Evolutionary conservation across 2,888 invertebrate genomes (phyloP), one percentile per base, ranked within the genome.

Genomic region (Mythimna ferrago): DNA sequence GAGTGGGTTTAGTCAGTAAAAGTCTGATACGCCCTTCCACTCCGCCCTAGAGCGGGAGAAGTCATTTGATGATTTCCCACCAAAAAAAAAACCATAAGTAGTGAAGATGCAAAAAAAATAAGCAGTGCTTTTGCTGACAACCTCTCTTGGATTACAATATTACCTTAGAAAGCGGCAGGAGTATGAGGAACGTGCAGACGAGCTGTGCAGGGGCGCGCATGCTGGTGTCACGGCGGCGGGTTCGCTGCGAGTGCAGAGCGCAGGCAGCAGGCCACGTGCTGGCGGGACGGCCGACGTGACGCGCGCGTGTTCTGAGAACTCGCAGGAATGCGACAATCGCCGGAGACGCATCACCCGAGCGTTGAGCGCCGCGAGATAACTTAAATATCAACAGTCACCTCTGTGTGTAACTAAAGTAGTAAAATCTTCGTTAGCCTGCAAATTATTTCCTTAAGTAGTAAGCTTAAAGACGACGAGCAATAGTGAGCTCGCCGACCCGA

Each of bases 281-380:
- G 56, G 5, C 16, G 16, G 11, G 54, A 21, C 38, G 9, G 14
- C 11, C 21, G 21, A 16, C 9, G 32, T 66, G 66, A 57, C 70
- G 70, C 48, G 5, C 48, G 26, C 2, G 16, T 2, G 11, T 10
- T 44, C n/a, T 51, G 26, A 38, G 67, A 48, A 58, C 57, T 58
- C 16, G 67, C 16, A n/a, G 67, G 68, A 71, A 71, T 71, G 71
- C 11, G 16, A 51, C 38, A 71, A 67, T 71, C 41, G 51, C 68
- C 51, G 68, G 58, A 57, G 21, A 51, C 67, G 48, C 21, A 19
- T 7, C 51, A n/a, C 51, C 19, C 32, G 35, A 14, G 14, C 11
- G 6, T 2, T 2, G 56, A 56, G 26, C 21, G 38, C 11, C n/a
- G 2, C 35, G n/a, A 58, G 6, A n/a, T 35, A 41, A 56, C n/a